Evolutionary conservation across 2,113 vertebrate species (phyloP).

Genomic region (Lichenostomus cassidix): DNA sequence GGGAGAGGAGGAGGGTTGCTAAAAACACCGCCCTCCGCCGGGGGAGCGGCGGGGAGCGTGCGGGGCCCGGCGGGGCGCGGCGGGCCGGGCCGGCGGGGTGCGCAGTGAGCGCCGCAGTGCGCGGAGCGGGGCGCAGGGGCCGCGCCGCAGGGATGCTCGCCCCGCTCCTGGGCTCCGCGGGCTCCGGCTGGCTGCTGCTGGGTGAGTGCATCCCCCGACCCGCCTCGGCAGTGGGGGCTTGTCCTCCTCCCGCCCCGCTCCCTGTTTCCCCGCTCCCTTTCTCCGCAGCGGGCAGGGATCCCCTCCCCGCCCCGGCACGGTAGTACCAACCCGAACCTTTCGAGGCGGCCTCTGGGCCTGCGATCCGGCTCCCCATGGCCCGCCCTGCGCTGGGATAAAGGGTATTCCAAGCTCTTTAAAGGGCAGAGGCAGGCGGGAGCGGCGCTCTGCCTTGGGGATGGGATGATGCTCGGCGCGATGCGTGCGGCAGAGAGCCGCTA

Average conservation of each 20-base stretch:
- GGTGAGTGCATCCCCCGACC: conserved; percentile 63
- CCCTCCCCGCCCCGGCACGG: neutral
- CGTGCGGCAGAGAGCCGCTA: neutral
- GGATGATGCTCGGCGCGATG: neutral
- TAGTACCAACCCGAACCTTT: neutral
- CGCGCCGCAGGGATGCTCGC: conserved; percentile 74
- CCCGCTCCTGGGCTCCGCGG: conserved; percentile 74
- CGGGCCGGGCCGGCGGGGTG: neutral
- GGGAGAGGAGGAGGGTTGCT: conserved; percentile 28
- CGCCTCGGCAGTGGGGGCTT: too few relatives aligned
- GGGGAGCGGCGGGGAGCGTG: neutral
- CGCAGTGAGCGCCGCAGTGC: conserved; percentile 41
- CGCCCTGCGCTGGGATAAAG: neutral
- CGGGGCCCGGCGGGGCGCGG: neutral
- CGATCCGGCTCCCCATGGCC: neutral
- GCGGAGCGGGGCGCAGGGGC: conserved; percentile 22
- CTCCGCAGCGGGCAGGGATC: neutral
- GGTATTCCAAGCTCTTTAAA: neutral
- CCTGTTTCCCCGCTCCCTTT: neutral
- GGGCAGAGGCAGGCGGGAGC: neutral
- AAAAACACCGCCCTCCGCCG: conserved; percentile 15
- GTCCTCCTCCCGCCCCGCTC: neutral
- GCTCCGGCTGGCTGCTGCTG: conserved; percentile 74
- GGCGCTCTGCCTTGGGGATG: neutral
- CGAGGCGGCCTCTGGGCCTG: neutral